phyloP scores from a whole-genome alignment of 2,888 invertebrate genomes.

The Pilophorus perplexus region DNA sequence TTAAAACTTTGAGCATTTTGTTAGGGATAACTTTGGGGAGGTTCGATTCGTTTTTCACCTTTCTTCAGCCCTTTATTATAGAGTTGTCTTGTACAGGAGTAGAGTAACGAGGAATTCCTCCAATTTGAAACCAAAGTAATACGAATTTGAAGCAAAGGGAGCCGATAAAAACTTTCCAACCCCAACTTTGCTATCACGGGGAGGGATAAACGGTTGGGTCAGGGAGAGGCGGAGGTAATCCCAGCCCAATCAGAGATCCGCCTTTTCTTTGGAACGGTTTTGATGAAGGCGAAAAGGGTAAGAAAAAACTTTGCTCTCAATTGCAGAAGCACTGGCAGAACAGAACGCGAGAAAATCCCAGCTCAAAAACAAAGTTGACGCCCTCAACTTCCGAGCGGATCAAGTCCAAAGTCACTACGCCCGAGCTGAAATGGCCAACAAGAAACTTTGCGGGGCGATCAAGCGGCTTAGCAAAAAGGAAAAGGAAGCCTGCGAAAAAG shows the following conservation, averaged over 20 bases:
- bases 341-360: slow-evolving; percentile 23
- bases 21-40: too few relatives aligned
- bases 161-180: slow-evolving; percentile 8
- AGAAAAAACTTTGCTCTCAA: slow-evolving; percentile 1
- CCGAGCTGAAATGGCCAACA: slow-evolving; percentile 32
- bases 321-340: slow-evolving; percentile 30
- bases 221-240: slow-evolving; percentile 10
- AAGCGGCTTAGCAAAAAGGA: slow-evolving; percentile 26
- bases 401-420: slow-evolving; percentile 34
- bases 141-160: not conserved
- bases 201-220: too few relatives aligned
- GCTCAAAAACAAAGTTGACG: slow-evolving; percentile 36
- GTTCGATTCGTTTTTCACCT: too few relatives aligned
- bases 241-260: slow-evolving; percentile 12
- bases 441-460: slow-evolving; percentile 25
- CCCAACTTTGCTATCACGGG: too few relatives aligned
- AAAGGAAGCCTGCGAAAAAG: slow-evolving; percentile 13
- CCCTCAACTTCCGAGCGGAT: slow-evolving; percentile 31
- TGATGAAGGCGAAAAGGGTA: slow-evolving; percentile 8
- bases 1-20: too few relatives aligned
- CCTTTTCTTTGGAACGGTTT: slow-evolving; percentile 6
- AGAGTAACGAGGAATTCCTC: too few relatives aligned
- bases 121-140: too few relatives aligned
- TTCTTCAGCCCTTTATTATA: too few relatives aligned
- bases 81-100: too few relatives aligned